Percentiles rank a stretch among this genome's conserved stretches.
Conservation (phyloP, 2,888 invertebrate genomes). For the Drosophila maculinotata region DNA sequence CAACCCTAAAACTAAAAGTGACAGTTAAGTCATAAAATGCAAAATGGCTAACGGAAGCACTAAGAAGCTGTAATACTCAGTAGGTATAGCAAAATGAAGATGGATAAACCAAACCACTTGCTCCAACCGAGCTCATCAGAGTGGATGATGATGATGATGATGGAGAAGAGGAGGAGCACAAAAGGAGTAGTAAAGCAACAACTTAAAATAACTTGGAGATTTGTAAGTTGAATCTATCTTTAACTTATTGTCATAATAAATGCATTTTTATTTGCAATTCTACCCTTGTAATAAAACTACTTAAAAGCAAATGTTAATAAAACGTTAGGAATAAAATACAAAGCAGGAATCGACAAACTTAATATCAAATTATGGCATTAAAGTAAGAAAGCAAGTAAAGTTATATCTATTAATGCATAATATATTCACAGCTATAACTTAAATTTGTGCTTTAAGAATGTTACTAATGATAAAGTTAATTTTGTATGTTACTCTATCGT, state of each 20-base stretch:
- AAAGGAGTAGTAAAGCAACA: neutral
- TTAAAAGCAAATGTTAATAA: too few species aligned
- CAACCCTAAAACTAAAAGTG: slow-evolving; percentile 45
- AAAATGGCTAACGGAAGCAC: slow-evolving; percentile 37
- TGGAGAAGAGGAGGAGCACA: neutral
- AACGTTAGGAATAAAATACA: too few species aligned
- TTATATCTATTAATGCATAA: too few species aligned
- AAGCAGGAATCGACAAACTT: too few species aligned
- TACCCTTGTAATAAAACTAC: neutral
- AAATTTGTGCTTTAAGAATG: too few species aligned
- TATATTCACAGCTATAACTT: too few species aligned
- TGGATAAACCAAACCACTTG: slow-evolving; percentile 12
- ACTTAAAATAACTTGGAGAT: slow-evolving; percentile 1
- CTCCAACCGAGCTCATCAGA: slow-evolving; percentile 4
- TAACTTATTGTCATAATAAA: neutral
- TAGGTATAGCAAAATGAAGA: slow-evolving; percentile 6
- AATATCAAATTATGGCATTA: too few species aligned
- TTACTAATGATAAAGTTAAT: too few species aligned
- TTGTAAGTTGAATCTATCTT: neutral
- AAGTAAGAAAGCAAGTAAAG: too few species aligned
- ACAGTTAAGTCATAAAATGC: slow-evolving; percentile 59
- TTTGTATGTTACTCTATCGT: too few species aligned
- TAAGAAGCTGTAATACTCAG: neutral
- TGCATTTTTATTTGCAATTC: neutral
- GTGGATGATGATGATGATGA: slow-evolving; percentile 7